Conservation (phyloP, 2,888 invertebrate genomes). For the Drosophila prostipennis region DNA sequence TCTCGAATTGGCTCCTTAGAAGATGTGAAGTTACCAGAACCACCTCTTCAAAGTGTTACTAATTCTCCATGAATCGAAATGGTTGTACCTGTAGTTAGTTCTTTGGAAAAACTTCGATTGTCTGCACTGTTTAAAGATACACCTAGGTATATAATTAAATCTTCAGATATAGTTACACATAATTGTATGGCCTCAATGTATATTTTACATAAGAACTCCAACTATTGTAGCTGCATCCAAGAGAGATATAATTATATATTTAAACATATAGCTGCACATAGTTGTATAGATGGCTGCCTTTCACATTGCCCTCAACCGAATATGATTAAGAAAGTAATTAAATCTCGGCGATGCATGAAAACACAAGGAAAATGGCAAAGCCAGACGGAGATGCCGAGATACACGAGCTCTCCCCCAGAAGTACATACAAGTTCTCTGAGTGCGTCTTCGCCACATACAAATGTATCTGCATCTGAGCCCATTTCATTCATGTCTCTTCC, state of each 20-base stretch:
- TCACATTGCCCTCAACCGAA: conserved; percentile 63
- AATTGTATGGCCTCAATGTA: conserved; percentile 14
- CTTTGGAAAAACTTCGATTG: neutral
- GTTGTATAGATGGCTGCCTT: conserved; percentile 50
- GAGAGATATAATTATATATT: conserved; percentile 26
- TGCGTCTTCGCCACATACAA: conserved; percentile 18
- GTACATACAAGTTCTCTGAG: conserved; percentile 36
- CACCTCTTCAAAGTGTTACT: neutral
- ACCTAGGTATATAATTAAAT: neutral
- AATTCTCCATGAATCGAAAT: no score
- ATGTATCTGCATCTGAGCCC: conserved; percentile 16
- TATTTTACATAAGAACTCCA: conserved; percentile 3
- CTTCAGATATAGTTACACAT: conserved; percentile 11
- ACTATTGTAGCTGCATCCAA: conserved; percentile 10
- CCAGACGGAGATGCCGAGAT: conserved; percentile 32
- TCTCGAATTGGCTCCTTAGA: neutral
- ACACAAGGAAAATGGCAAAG: conserved; percentile 38
- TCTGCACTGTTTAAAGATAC: neutral
- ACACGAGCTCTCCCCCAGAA: conserved; percentile 12
- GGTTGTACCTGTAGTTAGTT: neutral
- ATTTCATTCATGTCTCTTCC: conserved; percentile 65
- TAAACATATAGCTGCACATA: conserved; percentile 23
- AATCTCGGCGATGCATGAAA: conserved; percentile 79
- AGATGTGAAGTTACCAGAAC: no score
- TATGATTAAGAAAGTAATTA: conserved; percentile 78